These are phyloP conservation scores for Cetoscarus ocellatus DNA, from an alignment of 2,797 vertebrate species.

Conservation along the genomic window DNA sequence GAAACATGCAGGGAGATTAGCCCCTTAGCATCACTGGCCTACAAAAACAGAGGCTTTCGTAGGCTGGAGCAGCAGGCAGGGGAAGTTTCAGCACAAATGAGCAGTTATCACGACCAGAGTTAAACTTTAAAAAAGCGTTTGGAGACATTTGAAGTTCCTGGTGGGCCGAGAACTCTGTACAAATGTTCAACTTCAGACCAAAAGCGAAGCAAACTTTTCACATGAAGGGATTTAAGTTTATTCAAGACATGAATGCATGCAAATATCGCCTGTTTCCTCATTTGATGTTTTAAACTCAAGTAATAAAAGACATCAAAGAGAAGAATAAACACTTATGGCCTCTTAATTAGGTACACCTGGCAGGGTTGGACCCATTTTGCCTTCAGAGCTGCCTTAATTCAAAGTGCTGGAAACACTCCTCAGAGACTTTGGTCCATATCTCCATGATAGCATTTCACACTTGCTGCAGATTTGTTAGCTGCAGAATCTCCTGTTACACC, in stretches of 20 bases:
- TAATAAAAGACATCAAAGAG: no score
- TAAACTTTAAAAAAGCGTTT: slow-evolving; percentile 4
- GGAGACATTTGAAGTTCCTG: slow-evolving; percentile 1
- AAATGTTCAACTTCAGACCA: neutral
- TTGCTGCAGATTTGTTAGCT: no score
- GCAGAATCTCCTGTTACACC: no score
- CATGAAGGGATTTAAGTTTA: neutral
- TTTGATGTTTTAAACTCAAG: neutral
- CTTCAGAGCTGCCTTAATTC: no score
- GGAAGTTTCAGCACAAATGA: neutral
- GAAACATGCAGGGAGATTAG: slow-evolving; percentile 41
- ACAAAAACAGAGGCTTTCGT: slow-evolving; percentile 24
- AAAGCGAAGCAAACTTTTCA: neutral
- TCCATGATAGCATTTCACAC: no score
- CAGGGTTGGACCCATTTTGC: no score
- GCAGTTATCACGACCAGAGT: slow-evolving; percentile 1
- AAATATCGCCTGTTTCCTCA: neutral
- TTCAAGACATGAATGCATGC: neutral
- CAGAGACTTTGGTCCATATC: no score
- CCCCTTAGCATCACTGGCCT: slow-evolving; percentile 44
- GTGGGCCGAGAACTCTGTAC: no score
- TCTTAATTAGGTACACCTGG: no score
- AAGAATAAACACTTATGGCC: no score
- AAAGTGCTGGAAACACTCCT: no score
- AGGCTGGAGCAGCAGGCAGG: slow-evolving; percentile 1